Evolutionary conservation across 2,797 vertebrate species (phyloP), one percentile per base, ranked within the genome.

Genomic region (Gymnoscopelus microlampas): DNA sequence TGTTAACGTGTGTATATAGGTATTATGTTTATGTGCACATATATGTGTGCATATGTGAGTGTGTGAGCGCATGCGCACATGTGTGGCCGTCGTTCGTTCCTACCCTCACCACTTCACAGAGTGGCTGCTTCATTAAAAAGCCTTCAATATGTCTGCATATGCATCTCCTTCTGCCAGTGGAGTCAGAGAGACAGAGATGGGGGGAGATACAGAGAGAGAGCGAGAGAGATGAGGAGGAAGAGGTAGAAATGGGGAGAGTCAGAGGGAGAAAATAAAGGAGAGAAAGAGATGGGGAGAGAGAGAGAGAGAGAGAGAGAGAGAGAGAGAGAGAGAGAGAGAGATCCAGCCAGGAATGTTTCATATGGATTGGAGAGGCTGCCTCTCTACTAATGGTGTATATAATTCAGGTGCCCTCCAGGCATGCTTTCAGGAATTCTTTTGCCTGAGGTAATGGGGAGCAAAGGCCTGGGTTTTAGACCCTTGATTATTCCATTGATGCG

Each of bases 401-500:
- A 98, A 98, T 98, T 98, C 96, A 98, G 96, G 95, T 98, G 96
- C 96, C 97, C 96, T 93, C 89, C 94, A 97, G 97, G 98, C 97
- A 96, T 93, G 95, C 97, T 98, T 98, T 98, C 96, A 98, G 96
- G 95, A 96, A 96, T 97, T 97, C 95, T 98, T 96, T 96, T 95
- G 96, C 96, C 98, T 70, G 96, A 96, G 97, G 97, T 98, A 98
- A 98, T 97, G 95, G 96, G 96, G 95, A 96, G 95, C 96, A 96
- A 93, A 96, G 95, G 93, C 96, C 94, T 74, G 79, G 83, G 94
- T 96, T 98, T 97, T 96, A 96, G 96, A 95, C 95, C 94, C 96
- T 95, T 97, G 95, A 98, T 98, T 98, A 98, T 98, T 94, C 96
- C 95, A 96, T 97, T 97, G 96, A 98, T 98, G 97, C 95, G 94